A percentile compares a stretch with the other conserved stretches of the same genome.
These are phyloP conservation scores for Cremastobaeus sp. DNA, from an alignment of 2,888 invertebrate species.

Conservation along the genomic window DNA sequence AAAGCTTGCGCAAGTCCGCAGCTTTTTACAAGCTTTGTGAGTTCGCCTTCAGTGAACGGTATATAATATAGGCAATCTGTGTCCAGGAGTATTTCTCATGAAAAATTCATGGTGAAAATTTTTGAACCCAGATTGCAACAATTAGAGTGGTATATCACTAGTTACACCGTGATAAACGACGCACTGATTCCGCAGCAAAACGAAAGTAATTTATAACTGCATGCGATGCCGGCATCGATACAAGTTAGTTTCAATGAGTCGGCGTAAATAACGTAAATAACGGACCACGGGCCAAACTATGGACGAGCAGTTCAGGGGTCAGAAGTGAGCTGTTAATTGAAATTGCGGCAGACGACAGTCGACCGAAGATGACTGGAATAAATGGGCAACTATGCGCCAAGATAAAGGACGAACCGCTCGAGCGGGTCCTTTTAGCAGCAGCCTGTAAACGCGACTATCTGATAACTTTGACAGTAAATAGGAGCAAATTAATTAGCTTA, in stretches of 20 bases:
- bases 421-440: background rate
- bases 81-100: too few relatives aligned
- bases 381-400: conserved; percentile 25
- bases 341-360: background rate
- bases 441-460: background rate
- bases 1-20: too few relatives aligned
- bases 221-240: conserved; percentile 1
- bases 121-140: background rate
- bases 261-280: too few relatives aligned
- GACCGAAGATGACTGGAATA: background rate
- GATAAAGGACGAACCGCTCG: conserved; percentile 5
- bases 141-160: too few relatives aligned
- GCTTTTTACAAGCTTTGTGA: too few relatives aligned
- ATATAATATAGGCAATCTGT: too few relatives aligned
- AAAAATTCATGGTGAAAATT: background rate
- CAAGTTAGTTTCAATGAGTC: conserved; percentile 29
- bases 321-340: conserved; percentile 16
- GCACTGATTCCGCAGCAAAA: conserved; percentile 18
- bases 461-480: conserved; percentile 20
- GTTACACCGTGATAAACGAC: conserved; percentile 9
- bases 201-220: conserved; percentile 33
- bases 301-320: background rate
- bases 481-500: conserved; percentile 62
- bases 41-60: too few relatives aligned
- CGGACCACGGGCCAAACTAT: too few relatives aligned